phyloP scores from a whole-genome alignment of 30 jellyfish, hydroid and myxozoan genomes.

The Turritopsis dohrnii region DNA sequence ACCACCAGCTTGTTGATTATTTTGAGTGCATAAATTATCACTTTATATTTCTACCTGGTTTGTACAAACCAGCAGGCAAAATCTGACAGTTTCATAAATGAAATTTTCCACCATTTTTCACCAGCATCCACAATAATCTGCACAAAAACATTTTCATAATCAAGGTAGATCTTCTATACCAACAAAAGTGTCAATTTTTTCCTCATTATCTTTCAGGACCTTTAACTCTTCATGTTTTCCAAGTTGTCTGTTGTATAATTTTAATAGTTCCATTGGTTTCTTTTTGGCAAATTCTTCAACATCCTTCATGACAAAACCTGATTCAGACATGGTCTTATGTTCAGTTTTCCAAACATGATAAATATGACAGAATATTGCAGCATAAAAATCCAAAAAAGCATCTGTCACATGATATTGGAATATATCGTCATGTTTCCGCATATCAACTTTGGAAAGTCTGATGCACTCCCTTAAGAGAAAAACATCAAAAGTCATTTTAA shows the following conservation, averaged over 20 bases:
- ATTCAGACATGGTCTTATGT: conserved; percentile 69
- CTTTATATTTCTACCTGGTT: no score
- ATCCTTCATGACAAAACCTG: conserved; percentile 88
- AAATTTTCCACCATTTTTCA: background rate
- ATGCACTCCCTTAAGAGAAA: conserved; percentile 37
- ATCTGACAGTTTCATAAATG: background rate
- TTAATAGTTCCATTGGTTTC: conserved; percentile 53
- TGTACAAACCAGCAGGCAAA: no score
- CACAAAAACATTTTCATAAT: background rate
- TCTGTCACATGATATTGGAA: conserved; percentile 10
- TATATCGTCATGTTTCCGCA: background rate
- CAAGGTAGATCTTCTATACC: conserved; percentile 71
- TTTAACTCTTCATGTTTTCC: background rate
- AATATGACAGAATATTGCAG: conserved; percentile 46
- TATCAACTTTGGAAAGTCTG: conserved; percentile 43
- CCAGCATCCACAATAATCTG: background rate
- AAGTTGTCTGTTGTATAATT: conserved; percentile 35
- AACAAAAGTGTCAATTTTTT: conserved; percentile 54
- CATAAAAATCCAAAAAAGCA: conserved; percentile 70
- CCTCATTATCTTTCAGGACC: conserved; percentile 15
- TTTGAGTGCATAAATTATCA: no score
- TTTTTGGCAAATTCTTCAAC: conserved; percentile 73
- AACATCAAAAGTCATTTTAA: background rate
- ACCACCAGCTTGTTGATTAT: no score
- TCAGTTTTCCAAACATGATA: conserved; percentile 79